These are phyloP conservation scores for Nebria ingens DNA, from an alignment of 1,140 invertebrate species.

Conservation along the genomic window DNA sequence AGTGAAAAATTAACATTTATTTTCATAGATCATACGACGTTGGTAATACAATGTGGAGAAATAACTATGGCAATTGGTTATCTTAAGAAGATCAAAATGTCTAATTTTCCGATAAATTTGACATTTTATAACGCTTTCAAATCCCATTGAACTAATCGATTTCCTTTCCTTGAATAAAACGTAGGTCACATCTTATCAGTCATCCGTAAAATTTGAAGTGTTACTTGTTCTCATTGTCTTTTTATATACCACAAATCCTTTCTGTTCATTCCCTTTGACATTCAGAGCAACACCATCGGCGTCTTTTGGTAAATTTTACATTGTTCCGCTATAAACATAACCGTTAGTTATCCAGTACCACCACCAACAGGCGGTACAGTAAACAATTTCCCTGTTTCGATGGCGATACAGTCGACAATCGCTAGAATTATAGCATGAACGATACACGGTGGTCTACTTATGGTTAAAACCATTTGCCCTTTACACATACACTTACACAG, in stretches of 20 bases:
- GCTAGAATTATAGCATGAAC: constrained; percentile 6
- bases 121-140: background rate
- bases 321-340: constrained; percentile 6
- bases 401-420: constrained; percentile 6
- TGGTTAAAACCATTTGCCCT: background rate
- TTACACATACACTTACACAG: too few species aligned
- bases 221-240: constrained; percentile 2
- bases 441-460: constrained; percentile 6
- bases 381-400: constrained; percentile 5
- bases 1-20: too few species aligned
- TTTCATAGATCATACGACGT: too few species aligned
- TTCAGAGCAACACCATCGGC: background rate
- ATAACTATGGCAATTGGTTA: too few species aligned
- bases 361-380: background rate
- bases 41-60: too few species aligned
- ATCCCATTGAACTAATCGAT: background rate
- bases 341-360: constrained; percentile 3
- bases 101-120: background rate
- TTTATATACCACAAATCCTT: constrained; percentile 1
- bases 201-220: background rate
- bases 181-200: background rate
- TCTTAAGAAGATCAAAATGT: too few species aligned
- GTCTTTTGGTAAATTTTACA: constrained; percentile 5
- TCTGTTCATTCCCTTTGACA: constrained; percentile 3
- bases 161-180: background rate